A percentile compares a stretch with the other conserved stretches of the same genome.
Conservation (phyloP, 2,113 vertebrate genomes). For the Vulpes vulpes region DNA sequence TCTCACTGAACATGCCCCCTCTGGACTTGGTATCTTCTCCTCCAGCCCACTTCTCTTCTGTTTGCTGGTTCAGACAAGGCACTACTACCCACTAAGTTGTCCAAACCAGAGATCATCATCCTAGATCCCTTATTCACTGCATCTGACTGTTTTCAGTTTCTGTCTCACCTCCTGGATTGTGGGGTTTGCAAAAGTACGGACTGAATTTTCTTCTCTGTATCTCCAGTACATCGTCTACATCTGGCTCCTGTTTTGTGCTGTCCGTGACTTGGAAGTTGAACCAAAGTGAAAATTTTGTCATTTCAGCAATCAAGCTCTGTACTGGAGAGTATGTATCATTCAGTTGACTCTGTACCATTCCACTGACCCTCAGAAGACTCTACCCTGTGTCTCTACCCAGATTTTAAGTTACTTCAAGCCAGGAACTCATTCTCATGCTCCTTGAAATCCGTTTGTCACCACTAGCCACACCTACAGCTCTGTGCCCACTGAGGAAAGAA, state of each 20-base stretch:
- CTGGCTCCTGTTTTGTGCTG: fast-evolving
- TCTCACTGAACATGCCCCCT: neutral
- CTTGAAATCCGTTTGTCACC: neutral
- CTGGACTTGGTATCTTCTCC: neutral
- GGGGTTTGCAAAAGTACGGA: neutral
- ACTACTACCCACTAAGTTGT: neutral
- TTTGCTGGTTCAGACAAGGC: neutral
- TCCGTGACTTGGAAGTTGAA: too few species aligned
- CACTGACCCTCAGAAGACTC: too few species aligned
- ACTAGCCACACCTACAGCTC: neutral
- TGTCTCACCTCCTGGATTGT: too few species aligned
- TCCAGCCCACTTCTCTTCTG: neutral
- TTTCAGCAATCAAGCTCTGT: neutral
- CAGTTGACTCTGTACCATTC: neutral
- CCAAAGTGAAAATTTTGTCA: neutral
- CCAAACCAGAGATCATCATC: neutral
- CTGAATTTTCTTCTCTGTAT: fast-evolving
- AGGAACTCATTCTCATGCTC: neutral
- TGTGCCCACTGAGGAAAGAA: neutral
- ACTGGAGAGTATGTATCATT: fast-evolving
- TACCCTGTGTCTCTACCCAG: neutral
- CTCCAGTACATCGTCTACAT: neutral
- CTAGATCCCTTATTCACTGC: neutral
- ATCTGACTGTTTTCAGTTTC: fast-evolving
- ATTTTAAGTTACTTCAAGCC: neutral